Evolutionary conservation across 2,113 vertebrate genomes (phyloP), one percentile per base, ranked within the genome.

Genomic region (Asarcornis scutulata): DNA sequence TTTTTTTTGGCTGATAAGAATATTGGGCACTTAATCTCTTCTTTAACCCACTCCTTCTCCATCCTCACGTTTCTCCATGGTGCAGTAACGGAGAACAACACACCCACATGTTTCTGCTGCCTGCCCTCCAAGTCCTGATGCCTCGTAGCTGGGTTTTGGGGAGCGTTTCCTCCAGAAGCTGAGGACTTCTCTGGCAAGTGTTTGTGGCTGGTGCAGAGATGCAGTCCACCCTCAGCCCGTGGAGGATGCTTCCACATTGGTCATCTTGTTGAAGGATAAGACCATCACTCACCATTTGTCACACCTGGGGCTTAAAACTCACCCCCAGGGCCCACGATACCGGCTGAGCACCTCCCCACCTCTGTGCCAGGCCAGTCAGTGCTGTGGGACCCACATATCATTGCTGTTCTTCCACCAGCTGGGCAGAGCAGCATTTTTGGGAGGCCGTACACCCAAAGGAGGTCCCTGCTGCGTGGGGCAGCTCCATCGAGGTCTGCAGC

Each of bases 1-100:
- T 53, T 42, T 26, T 34, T 77, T 90, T 53, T 50, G 27, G 13
- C 16, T 91, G 40, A 17, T 42, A 93, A 96, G 69, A 89, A 21
- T 91, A 81, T 31, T 59, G 44, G 69, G 84, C 93, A 95, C 36
- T 94, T 69, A 86, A 38, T 92, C 92, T 96, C 67, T 96, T 97
- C 85, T 78, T 90, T 94, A 85, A 94, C 75, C 52, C 27, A 6
- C 59, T 95, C 76, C 53, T 92, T 83, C 86, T 92, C 72, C 71
- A 74, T 79, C 40, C 32, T 95, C 42, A 23, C 72, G 38, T 83
- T 95, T 73, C 83, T 88, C 64, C 6, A 3, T 46, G 32, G 48
- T 62, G 17, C 85, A 62, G 68, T 63, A 64, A 66, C 46, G n/a
- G 81, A 95, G 89, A 94, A 72, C 96, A 48, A 78, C 96, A 42